Conservation (phyloP, 2,797 vertebrate species). For the Orestias chungarensis region DNA sequence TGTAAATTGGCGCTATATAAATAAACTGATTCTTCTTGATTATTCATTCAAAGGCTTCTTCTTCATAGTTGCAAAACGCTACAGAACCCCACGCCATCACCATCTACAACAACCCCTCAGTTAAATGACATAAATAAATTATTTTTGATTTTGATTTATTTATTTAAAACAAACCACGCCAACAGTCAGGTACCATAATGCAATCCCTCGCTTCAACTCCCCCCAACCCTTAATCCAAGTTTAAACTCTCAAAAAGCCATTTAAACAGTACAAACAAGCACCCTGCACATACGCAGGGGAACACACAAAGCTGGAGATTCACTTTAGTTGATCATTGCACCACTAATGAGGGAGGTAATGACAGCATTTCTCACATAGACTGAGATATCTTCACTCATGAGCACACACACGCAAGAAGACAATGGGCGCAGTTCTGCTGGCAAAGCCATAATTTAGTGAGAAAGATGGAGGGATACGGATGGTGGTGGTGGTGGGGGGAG, state of each 20-base stretch:
- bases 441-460: conserved; percentile 35
- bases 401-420: conserved; percentile 33
- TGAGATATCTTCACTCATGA: conserved; percentile 59
- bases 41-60: no score
- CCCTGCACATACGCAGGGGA: conserved; percentile 1
- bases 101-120: no score
- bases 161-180: neutral
- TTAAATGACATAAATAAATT: no score
- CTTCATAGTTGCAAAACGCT: no score
- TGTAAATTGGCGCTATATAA: no score
- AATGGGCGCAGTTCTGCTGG: conserved; percentile 41
- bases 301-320: conserved; percentile 43
- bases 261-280: conserved; percentile 1
- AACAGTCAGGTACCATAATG: neutral
- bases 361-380: conserved; percentile 73
- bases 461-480: conserved; percentile 26
- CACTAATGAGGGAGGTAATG: conserved; percentile 79
- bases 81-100: no score
- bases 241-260: conserved; percentile 22
- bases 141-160: no score
- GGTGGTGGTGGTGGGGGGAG: conserved; percentile 21
- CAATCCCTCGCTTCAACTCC: neutral
- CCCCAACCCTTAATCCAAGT: neutral
- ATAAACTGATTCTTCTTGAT: no score
- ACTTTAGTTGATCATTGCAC: conserved; percentile 74